Conservation (phyloP, 2,797 vertebrate genomes). For the Urosaurus nigricauda region DNA sequence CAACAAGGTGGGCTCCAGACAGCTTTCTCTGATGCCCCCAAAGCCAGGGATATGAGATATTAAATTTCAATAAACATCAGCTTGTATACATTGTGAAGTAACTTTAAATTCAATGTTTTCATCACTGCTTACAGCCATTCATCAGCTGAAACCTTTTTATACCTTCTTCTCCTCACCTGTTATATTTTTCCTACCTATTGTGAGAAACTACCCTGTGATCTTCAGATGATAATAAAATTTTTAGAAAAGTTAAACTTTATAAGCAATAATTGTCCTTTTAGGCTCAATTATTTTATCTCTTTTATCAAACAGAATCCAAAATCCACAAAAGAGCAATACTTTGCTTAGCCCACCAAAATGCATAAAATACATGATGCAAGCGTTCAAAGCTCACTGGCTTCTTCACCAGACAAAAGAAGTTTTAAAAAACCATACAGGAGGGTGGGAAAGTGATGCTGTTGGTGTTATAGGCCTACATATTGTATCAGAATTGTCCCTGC, state of each 20-base stretch:
- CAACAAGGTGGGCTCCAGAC: slow-evolving; percentile 44
- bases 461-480: too few relatives aligned
- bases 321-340: too few relatives aligned
- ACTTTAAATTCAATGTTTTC: slow-evolving; percentile 25
- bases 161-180: slow-evolving; percentile 14
- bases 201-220: slow-evolving; percentile 35
- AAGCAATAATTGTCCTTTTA: background rate
- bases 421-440: too few relatives aligned
- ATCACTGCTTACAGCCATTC: slow-evolving; percentile 23
- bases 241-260: background rate
- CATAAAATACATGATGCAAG: too few relatives aligned
- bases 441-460: too few relatives aligned
- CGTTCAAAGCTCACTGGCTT: too few relatives aligned
- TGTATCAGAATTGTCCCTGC: too few relatives aligned
- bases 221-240: background rate
- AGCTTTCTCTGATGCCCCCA: slow-evolving; percentile 32
- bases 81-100: background rate
- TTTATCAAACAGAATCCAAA: too few relatives aligned
- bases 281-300: slow-evolving; percentile 19
- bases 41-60: slow-evolving; percentile 33
- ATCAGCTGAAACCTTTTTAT: background rate
- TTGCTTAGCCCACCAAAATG: too few relatives aligned
- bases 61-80: slow-evolving; percentile 41
- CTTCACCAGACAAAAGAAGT: too few relatives aligned
- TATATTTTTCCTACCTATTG: background rate